phyloP scores from a whole-genome alignment of 2,113 vertebrate genomes.

The Silurus glanis region DNA sequence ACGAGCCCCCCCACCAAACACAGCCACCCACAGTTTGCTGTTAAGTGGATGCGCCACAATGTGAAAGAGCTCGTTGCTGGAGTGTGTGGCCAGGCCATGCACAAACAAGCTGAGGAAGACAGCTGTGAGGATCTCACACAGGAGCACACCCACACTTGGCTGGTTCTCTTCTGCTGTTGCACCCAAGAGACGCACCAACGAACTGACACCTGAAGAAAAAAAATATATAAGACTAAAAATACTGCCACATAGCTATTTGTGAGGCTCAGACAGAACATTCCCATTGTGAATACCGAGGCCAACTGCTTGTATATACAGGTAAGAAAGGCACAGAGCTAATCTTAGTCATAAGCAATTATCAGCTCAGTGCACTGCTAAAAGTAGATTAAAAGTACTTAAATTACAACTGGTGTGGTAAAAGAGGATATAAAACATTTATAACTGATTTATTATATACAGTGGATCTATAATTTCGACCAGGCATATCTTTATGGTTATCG shows the following conservation, averaged over 20 bases:
- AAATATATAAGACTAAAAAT: neutral
- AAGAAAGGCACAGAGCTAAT: neutral
- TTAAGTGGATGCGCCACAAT: slow-evolving; percentile 91
- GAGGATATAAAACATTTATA: neutral
- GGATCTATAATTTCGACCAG: neutral
- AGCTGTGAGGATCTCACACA: slow-evolving; percentile 93
- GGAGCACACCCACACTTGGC: slow-evolving; percentile 84
- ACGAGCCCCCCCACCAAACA: slow-evolving; percentile 90
- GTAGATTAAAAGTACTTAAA: neutral
- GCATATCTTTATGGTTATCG: no score
- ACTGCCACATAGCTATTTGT: neutral
- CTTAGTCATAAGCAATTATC: neutral
- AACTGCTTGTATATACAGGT: neutral
- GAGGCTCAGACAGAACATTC: neutral
- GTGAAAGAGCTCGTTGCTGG: slow-evolving; percentile 89
- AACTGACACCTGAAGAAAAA: slow-evolving; percentile 75
- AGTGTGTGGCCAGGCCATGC: slow-evolving; percentile 94
- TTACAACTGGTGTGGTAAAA: neutral
- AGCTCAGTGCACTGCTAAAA: neutral
- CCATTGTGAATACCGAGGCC: neutral
- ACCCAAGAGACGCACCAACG: slow-evolving; percentile 81
- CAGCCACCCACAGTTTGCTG: slow-evolving; percentile 88
- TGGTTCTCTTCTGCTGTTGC: slow-evolving; percentile 90
- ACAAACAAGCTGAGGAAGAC: slow-evolving; percentile 94
- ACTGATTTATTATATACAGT: neutral